Conservation (phyloP, 2,113 vertebrate genomes). For the Phylloscopus whistleri region DNA sequence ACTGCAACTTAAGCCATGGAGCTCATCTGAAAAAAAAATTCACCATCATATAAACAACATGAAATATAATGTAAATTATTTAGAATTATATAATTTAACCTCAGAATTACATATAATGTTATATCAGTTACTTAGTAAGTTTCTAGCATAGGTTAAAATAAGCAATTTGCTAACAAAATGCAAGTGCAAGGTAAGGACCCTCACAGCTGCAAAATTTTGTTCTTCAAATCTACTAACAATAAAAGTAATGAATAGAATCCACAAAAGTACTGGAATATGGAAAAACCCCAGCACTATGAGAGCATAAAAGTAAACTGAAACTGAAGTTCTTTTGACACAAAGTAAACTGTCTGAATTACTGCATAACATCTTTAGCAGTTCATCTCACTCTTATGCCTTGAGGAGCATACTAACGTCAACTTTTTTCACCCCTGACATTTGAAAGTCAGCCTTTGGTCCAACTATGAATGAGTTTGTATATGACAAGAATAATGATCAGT, state of each 20-base stretch:
- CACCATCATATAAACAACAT: background rate
- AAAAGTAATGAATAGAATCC: background rate
- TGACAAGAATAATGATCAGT: background rate
- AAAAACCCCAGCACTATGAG: fast-evolving
- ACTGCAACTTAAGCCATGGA: background rate
- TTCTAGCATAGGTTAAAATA: background rate
- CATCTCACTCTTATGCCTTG: background rate
- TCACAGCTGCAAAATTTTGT: background rate
- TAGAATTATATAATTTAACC: background rate
- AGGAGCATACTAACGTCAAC: background rate
- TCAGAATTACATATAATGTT: background rate
- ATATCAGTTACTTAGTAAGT: background rate
- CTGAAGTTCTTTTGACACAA: background rate
- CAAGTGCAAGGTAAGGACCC: background rate
- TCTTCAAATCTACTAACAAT: background rate
- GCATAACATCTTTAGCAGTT: background rate
- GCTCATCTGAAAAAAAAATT: background rate
- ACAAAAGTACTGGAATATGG: background rate
- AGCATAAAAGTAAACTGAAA: background rate
- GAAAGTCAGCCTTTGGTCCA: background rate
- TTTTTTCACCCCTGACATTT: background rate
- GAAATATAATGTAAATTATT: background rate
- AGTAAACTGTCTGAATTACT: background rate
- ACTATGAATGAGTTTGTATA: background rate
- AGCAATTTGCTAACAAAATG: background rate